phyloP scores from a whole-genome alignment of 2,888 invertebrate genomes.

The Ypsolopha scabrella region DNA sequence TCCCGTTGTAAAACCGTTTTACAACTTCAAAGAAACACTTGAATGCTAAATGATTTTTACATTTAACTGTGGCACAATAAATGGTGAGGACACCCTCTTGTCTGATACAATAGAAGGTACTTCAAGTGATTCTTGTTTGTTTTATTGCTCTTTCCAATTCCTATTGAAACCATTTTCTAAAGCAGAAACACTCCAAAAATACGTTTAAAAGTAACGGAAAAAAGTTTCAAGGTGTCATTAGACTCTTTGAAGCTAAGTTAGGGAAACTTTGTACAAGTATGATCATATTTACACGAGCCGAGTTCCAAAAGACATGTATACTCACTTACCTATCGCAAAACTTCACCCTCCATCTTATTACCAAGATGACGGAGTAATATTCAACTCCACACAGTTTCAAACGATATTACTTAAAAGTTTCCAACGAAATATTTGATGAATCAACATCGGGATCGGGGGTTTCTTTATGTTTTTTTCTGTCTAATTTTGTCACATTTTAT shows the following conservation, averaged over 20 bases:
- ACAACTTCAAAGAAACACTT: constrained; percentile 21
- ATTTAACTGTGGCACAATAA: constrained; percentile 23
- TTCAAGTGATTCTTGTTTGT: constrained; percentile 21
- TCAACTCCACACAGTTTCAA: not conserved
- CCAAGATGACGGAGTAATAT: not conserved
- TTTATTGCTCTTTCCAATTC: constrained; percentile 12
- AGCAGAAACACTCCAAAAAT: too few species aligned
- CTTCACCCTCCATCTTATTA: not conserved
- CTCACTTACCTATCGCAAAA: not conserved
- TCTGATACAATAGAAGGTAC: constrained; percentile 17
- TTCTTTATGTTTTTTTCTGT: not conserved
- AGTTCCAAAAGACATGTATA: too few species aligned
- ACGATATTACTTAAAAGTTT: not conserved
- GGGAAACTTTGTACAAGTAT: too few species aligned
- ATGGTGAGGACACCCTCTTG: constrained; percentile 9
- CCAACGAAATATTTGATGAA: not conserved
- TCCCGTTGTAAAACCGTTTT: constrained; percentile 21
- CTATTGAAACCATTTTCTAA: too few species aligned
- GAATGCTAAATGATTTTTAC: constrained; percentile 22
- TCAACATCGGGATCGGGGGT: not conserved
- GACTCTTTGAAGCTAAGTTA: too few species aligned
- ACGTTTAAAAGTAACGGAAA: too few species aligned
- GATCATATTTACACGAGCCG: too few species aligned
- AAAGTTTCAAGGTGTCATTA: too few species aligned
- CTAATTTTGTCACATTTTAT: not conserved